These are phyloP conservation scores for Microvelia longipes DNA, from an alignment of 1,140 invertebrate species.

Conservation along the genomic window DNA sequence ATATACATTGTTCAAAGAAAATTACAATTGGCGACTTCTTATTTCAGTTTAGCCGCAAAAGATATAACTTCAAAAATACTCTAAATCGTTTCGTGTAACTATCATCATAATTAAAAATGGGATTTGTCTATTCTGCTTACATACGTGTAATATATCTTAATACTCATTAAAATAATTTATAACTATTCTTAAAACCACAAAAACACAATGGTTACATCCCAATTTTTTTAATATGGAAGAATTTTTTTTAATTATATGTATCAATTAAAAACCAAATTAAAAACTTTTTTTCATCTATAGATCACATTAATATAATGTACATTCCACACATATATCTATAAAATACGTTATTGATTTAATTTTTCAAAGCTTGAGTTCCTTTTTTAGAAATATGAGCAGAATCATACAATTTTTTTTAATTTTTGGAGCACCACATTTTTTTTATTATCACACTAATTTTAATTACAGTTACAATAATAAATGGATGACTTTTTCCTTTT, in stretches of 20 bases:
- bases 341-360: background rate
- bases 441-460: conserved; percentile 17
- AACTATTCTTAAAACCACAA: background rate
- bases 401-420: conserved; percentile 5
- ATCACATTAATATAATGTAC: background rate
- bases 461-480: conserved; percentile 11
- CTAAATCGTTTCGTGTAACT: no score
- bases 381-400: conserved; percentile 10
- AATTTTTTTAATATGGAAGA: conserved; percentile 5
- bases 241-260: conserved; percentile 10
- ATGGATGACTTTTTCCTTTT: conserved; percentile 12
- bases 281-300: no score
- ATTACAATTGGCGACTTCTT: no score
- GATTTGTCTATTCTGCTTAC: no score
- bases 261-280: conserved; percentile 9
- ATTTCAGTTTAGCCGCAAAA: no score
- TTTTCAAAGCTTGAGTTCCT: background rate
- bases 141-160: background rate
- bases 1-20: no score
- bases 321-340: background rate
- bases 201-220: conserved; percentile 2
- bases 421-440: conserved; percentile 18
- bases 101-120: no score
- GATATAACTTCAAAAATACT: no score
- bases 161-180: background rate